Percentiles rank a stretch among this genome's conserved stretches.
phyloP scores from a whole-genome alignment of 1,140 invertebrate species.

The Drosophila kurseongensis region DNA sequence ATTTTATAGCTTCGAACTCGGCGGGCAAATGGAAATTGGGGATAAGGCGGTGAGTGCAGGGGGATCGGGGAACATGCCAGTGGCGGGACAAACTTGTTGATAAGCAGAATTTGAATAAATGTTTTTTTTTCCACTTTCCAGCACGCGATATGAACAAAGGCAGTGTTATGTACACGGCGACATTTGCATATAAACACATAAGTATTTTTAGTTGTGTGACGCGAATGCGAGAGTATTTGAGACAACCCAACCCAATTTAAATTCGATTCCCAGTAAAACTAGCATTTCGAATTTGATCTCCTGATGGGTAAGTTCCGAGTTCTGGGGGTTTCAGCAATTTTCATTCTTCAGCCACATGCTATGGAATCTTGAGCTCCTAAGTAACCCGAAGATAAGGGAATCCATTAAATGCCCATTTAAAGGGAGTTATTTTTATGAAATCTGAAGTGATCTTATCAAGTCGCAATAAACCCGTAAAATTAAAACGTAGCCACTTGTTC shows the following conservation, averaged over 20 bases:
- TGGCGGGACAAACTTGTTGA: constrained; percentile 62
- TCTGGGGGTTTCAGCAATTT: constrained; percentile 4
- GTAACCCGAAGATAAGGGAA: constrained; percentile 56
- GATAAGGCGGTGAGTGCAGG: neutral
- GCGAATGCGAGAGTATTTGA: constrained; percentile 9
- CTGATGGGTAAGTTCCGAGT: constrained; percentile 32
- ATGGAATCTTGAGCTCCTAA: constrained; percentile 6
- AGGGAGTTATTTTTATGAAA: constrained; percentile 68
- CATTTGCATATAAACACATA: constrained; percentile 19
- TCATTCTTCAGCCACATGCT: constrained; percentile 17
- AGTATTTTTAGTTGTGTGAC: constrained; percentile 22
- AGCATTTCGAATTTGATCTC: constrained; percentile 52
- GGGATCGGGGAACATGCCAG: constrained; percentile 36
- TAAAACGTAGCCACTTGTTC: constrained; percentile 47
- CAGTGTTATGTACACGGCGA: constrained; percentile 22
- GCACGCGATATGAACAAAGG: constrained; percentile 69
- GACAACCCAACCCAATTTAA: constrained; percentile 21
- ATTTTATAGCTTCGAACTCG: constrained; percentile 59
- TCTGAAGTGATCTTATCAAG: constrained; percentile 20
- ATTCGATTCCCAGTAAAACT: constrained; percentile 29
- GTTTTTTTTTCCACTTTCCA: constrained; percentile 14
- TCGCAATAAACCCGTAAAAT: constrained; percentile 30
- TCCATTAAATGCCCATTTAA: constrained; percentile 71
- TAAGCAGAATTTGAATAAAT: constrained; percentile 75
- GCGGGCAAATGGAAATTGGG: constrained; percentile 11